Conservation (phyloP, 2,888 invertebrate species). For the Drosophila neonasuta region DNA sequence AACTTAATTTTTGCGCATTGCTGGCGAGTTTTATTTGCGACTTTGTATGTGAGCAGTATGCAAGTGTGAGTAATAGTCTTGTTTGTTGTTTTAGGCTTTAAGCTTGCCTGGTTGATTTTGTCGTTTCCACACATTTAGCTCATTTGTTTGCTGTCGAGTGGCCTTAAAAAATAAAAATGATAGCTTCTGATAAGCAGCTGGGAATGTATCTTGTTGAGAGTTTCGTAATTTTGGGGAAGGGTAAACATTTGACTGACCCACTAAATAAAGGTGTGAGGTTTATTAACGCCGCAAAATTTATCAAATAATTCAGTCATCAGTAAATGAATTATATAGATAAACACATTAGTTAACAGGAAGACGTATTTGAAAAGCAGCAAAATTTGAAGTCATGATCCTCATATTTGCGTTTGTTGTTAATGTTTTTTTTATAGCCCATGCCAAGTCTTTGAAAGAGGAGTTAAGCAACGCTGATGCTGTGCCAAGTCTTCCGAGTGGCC, state of each 20-base stretch:
- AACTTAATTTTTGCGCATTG: constrained; percentile 25
- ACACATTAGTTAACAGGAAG: background rate
- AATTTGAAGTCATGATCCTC: constrained; percentile 38
- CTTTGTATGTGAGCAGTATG: constrained; percentile 37
- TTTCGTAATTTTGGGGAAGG: constrained; percentile 14
- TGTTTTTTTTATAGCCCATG: constrained; percentile 50
- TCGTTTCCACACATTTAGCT: constrained; percentile 4
- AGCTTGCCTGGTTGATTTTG: constrained; percentile 21
- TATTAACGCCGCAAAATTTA: constrained; percentile 15
- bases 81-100: constrained; percentile 35
- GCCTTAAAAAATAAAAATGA: constrained; percentile 27
- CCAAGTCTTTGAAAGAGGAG: constrained; percentile 61
- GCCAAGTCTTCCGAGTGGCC: constrained; percentile 59
- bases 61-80: constrained; percentile 35
- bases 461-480: constrained; percentile 45
- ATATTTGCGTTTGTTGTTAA: constrained; percentile 21
- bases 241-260: constrained; percentile 23
- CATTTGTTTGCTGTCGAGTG: constrained; percentile 43
- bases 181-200: background rate
- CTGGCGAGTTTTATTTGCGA: constrained; percentile 35
- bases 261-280: constrained; percentile 32
- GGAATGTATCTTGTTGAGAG: background rate
- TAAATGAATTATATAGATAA: constrained; percentile 32
- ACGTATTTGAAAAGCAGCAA: constrained; percentile 5
- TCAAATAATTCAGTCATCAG: constrained; percentile 8